Conservation (phyloP, 2,113 vertebrate species). For the Malaclemys terrapin region DNA sequence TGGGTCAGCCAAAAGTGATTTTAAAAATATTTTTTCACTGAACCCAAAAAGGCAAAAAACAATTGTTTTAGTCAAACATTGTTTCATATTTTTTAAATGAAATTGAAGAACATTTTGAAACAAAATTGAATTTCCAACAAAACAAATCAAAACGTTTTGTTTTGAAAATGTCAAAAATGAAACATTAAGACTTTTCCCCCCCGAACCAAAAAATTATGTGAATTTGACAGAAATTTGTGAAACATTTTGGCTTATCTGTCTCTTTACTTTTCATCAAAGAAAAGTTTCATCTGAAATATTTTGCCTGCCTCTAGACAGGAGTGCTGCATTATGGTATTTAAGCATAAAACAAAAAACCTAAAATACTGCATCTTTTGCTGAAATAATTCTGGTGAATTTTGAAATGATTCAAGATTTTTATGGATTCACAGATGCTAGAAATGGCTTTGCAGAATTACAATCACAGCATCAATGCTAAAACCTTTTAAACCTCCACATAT, state of each 20-base stretch:
- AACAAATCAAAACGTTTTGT: background rate
- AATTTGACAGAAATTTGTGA: background rate
- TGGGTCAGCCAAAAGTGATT: background rate
- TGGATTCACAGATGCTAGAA: background rate
- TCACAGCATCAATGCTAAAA: conserved; percentile 16
- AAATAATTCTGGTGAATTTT: background rate
- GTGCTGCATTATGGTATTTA: background rate
- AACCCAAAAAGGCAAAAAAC: background rate
- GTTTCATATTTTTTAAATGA: background rate
- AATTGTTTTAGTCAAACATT: background rate
- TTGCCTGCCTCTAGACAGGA: background rate
- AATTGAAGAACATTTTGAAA: background rate
- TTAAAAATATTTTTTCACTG: background rate
- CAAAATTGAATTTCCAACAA: background rate
- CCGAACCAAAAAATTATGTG: background rate
- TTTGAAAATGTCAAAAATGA: background rate
- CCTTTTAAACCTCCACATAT: conserved; percentile 6
- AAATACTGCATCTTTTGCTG: background rate
- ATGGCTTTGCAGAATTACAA: background rate
- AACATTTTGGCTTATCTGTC: background rate
- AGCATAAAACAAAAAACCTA: conserved; percentile 23
- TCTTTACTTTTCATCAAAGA: too few species aligned
- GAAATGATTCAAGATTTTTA: conserved; percentile 11
- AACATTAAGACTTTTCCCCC: background rate
- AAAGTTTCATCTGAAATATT: background rate